Evolutionary conservation across 2,113 vertebrate species (phyloP), one percentile per base, ranked within the genome.

Genomic region (Typhlomys cinereus): DNA sequence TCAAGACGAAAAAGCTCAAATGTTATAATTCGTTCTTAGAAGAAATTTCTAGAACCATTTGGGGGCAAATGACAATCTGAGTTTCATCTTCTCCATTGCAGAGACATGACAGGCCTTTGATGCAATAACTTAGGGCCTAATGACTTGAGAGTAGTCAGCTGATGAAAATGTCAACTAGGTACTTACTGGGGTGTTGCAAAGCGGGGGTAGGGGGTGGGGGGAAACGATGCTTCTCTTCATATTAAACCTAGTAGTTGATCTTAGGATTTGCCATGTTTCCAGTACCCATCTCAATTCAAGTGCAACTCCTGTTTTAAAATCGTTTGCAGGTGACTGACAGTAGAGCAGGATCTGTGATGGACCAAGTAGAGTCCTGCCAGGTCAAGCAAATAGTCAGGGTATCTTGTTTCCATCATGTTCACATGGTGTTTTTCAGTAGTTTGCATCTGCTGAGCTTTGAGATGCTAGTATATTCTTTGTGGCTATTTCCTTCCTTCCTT

Each of bases 401-500:
- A 34, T 82, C 62, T 88, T 85, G 70, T 48, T 88, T 89, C 44
- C 36, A 17, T 83, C 78, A 57, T 0, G 15, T 79, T 44, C 52
- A 59, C 2, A 0, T 27, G 11, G 73, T 61, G 57, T 4, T n/a
- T 41, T 12, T 48, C 64, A 20, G 31, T 57, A 46, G n/a, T 82
- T 64, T 44, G 29, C 31, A 34, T 91, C 91, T 79, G 75, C 44
- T 31, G 23, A 44, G 23, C 75, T 57, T 69, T 44, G 89, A 69
- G 66, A 80, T 86, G 88, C 80, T 67, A 27, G 23, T 62, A 31
- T 93, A 48, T 85, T 93, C 74, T 61, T 82, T 75, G 69, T 41
- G 50, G 71, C 80, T 94, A 84, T n/a, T n/a, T n/a, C n/a, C n/a
- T n/a, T n/a, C n/a, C n/a, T n/a, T n/a, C n/a, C n/a, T n/a, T n/a